Evolutionary conservation across 2,797 vertebrate species (phyloP), one percentile per base, ranked within the genome.

Genomic region (Paratrypauchen microcephalus): DNA sequence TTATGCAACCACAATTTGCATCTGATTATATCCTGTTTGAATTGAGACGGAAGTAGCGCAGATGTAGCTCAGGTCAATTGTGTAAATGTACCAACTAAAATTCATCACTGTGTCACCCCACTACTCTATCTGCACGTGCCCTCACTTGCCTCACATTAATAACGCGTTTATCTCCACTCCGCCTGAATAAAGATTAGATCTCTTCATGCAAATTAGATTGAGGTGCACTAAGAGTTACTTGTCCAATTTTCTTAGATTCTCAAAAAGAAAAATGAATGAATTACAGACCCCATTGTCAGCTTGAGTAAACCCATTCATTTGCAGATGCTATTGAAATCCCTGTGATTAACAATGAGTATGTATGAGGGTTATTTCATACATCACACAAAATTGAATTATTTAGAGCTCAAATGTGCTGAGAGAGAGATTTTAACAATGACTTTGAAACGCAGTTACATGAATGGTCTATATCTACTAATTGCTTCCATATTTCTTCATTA

Each of bases 91-190:
- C 12, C 12, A 45, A 45, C 13, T 45, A 45, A 45, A 45, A 45
- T 45, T 45, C 48, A 52, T 52, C 8, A 23, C 12, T 62, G 52
- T 21, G 45, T 55, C 6, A 65, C 1, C 15, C 16, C 32, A 39
- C 41, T 47, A 4, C 9, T 21, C 23, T 65, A 18, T 28, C 16
- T 48, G 24, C 62, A 47, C 13, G 23, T 47, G 41, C 13, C 24
- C 41, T 47, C 45, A 48, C 41, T 65, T 48, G 41, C 62, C 21
- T 48, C 41, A 19, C 24, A 26, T 65, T 52, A 64, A 64, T 64
- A 47, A 48, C 9, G 24, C 15, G 45, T 32, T 65, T 32, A 65
- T 65, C 45, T 50, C 45, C 26, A n/a, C 18, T 28, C 45, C 5
- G 24, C 45, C 23, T 19, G 61, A 26, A 64, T 48, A 65, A 47